These are phyloP conservation scores for Ceyx margarethae DNA, from an alignment of 2,113 vertebrate genomes.

Conservation along the genomic window DNA sequence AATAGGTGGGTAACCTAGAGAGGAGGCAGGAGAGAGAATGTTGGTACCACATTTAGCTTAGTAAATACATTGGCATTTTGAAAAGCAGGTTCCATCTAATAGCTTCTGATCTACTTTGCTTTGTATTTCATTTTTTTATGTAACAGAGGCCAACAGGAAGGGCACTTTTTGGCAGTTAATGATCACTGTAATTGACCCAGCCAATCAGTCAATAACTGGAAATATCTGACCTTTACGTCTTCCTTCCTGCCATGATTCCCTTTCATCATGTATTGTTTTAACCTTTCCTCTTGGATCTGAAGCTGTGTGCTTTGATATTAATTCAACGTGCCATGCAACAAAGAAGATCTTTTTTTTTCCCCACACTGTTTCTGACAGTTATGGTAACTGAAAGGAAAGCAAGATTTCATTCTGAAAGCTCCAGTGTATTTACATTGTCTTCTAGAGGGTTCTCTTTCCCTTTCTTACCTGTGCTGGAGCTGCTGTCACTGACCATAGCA, in stretches of 20 bases:
- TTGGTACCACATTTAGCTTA: neutral
- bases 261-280: conserved; percentile 33
- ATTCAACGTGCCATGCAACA: neutral
- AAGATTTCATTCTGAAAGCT: neutral
- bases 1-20: neutral
- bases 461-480: neutral
- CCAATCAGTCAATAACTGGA: conserved; percentile 45
- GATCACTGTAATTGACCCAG: conserved; percentile 41
- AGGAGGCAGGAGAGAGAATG: neutral
- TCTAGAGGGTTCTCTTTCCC: neutral
- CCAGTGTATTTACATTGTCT: neutral
- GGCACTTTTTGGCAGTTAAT: conserved; percentile 48
- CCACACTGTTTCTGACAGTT: neutral
- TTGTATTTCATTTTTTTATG: conserved; percentile 42
- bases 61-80: neutral
- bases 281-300: conserved; percentile 30
- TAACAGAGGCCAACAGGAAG: conserved; percentile 34
- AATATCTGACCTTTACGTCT: conserved; percentile 60
- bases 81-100: neutral
- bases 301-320: conserved; percentile 1
- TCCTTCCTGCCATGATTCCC: conserved; percentile 17
- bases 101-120: neutral
- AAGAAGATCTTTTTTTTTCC: neutral
- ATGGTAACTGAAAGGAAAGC: neutral
- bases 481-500: neutral